Percentiles rank a stretch among this genome's conserved stretches.
Evolutionary conservation across 2,797 vertebrate species (phyloP).

Genomic region (Bradypodion pumilum): DNA sequence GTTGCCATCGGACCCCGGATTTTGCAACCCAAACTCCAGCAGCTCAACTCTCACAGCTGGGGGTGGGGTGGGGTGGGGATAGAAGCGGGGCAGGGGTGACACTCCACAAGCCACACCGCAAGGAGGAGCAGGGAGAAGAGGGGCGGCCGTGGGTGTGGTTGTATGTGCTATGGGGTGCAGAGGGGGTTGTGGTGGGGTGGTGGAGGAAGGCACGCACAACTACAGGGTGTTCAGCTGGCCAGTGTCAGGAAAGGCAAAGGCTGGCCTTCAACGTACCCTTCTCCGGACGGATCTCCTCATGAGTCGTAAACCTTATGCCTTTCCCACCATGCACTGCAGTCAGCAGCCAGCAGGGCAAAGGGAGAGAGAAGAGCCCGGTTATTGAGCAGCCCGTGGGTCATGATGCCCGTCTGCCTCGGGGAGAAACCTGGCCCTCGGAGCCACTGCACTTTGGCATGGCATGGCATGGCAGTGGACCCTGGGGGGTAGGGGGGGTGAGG

Average conservation of each 20-base stretch:
- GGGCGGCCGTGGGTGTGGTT: no score
- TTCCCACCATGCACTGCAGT: constrained; percentile 96
- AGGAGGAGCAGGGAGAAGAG: neutral
- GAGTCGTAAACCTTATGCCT: constrained; percentile 95
- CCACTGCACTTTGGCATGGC: no score
- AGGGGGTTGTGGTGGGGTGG: neutral
- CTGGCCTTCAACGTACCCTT: constrained; percentile 87
- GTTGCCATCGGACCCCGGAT: no score
- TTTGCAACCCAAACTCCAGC: no score
- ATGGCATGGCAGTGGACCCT: no score
- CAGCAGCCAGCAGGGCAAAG: constrained; percentile 71
- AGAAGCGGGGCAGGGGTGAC: no score
- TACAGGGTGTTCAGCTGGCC: constrained; percentile 37
- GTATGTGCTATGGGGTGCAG: no score
- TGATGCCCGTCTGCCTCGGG: no score
- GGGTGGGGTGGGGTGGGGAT: no score
- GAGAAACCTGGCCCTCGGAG: no score
- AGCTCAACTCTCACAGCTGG: constrained; percentile 30
- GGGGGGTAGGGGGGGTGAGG: no score
- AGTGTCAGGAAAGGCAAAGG: constrained; percentile 64
- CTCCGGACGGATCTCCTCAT: constrained; percentile 91
- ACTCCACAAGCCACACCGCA: rapidly evolving
- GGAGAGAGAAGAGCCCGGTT: constrained; percentile 61
- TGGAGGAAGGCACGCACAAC: neutral
- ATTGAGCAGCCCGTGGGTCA: constrained; percentile 34